A percentile compares a stretch with the other conserved stretches of the same genome.
phyloP scores from a whole-genome alignment of 1,140 invertebrate species.

The Lithobius niger region DNA sequence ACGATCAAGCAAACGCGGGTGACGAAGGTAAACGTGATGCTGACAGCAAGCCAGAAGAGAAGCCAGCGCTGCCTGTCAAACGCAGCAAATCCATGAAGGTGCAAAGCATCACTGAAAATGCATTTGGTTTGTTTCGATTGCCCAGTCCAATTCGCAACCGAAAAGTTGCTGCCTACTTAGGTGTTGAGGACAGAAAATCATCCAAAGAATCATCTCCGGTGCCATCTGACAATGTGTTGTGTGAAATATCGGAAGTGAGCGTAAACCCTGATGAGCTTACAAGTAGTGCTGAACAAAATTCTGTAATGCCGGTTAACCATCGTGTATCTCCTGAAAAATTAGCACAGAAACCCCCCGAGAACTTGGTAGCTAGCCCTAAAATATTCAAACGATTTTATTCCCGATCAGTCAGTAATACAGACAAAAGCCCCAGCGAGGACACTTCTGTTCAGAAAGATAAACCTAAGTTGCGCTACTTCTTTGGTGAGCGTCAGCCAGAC shows the following conservation, averaged over 20 bases:
- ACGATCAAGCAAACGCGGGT: background rate
- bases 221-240: no score
- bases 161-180: constrained; percentile 8
- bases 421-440: no score
- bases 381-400: no score
- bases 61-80: constrained; percentile 23
- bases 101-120: constrained; percentile 3
- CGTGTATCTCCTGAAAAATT: no score
- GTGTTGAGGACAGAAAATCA: background rate
- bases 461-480: background rate
- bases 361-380: no score
- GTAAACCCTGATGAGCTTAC: no score
- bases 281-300: no score
- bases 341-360: no score
- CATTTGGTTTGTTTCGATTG: background rate
- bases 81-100: constrained; percentile 32
- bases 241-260: no score
- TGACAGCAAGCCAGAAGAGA: constrained; percentile 3
- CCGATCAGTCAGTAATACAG: no score
- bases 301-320: no score
- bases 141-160: background rate
- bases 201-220: background rate
- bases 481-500: background rate
- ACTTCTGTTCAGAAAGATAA: no score
- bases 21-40: background rate